Evolutionary conservation across 2,113 vertebrate genomes (phyloP).

Genomic region (Cyphomyrus plagiostoma): DNA sequence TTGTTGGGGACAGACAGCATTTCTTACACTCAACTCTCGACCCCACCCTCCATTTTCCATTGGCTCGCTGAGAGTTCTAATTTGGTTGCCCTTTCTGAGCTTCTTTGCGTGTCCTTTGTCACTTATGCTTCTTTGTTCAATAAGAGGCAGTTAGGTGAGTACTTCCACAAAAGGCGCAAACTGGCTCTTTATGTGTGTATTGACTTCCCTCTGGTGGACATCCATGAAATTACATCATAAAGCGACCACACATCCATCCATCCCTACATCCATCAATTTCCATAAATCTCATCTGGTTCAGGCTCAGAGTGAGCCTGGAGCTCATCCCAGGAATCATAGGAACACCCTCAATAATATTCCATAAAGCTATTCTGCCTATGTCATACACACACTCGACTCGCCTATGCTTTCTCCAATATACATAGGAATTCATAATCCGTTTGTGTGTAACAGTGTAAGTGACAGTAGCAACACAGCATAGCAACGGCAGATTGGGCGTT

Average conservation of each 20-base stretch:
- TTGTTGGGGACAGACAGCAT: not conserved
- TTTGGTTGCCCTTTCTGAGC: not conserved
- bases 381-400: not conserved
- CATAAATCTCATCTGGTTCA: not conserved
- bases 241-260: not conserved
- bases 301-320: not conserved
- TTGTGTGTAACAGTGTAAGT: not conserved
- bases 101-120: not conserved
- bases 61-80: not conserved
- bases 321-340: not conserved
- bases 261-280: not conserved
- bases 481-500: not conserved
- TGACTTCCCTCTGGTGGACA: constrained; percentile 11
- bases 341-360: not conserved
- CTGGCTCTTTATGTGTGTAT: not conserved
- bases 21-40: not conserved
- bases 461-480: not conserved
- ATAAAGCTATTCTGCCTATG: not conserved
- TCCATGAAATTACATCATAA: not conserved
- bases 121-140: not conserved
- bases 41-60: not conserved
- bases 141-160: not conserved
- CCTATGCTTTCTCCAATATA: not conserved
- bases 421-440: not conserved
- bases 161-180: not conserved